Evolutionary conservation across 2,797 vertebrate genomes (phyloP).

Genomic region (Leucoraja ocellata): DNA sequence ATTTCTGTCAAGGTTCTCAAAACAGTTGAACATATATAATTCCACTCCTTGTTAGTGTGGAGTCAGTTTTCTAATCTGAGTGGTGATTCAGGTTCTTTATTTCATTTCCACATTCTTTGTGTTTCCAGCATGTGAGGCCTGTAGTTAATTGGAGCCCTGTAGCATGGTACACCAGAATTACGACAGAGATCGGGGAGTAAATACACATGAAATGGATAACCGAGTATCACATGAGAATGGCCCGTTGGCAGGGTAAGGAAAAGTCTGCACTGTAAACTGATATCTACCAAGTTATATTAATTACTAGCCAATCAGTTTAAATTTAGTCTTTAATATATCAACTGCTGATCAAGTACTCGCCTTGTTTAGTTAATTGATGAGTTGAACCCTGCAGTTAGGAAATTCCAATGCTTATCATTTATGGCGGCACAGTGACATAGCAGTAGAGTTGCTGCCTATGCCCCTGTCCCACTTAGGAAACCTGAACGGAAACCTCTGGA

Average conservation of each 20-base stretch:
- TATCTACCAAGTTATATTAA: conserved; percentile 45
- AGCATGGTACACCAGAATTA: conserved; percentile 88
- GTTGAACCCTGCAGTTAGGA: background rate
- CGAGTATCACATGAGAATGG: conserved; percentile 62
- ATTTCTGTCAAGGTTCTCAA: background rate
- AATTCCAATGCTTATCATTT: no score
- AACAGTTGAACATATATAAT: background rate
- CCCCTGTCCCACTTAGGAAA: no score
- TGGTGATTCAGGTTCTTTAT: background rate
- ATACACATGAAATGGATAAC: conserved; percentile 81
- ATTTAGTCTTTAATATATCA: conserved; percentile 38
- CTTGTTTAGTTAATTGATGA: background rate
- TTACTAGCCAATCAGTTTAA: conserved; percentile 48
- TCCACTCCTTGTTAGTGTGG: background rate
- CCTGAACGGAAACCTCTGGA: no score
- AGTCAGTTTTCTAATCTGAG: background rate
- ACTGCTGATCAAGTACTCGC: background rate
- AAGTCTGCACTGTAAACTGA: background rate
- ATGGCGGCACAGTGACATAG: no score
- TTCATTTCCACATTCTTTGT: background rate
- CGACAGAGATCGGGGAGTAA: conserved; percentile 84
- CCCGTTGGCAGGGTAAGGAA: conserved; percentile 65
- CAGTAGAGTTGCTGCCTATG: no score
- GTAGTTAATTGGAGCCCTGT: conserved; percentile 67
- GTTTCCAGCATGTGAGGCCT: conserved; percentile 58